A percentile compares a stretch with the other conserved stretches of the same genome.
phyloP scores from a whole-genome alignment of 2,113 vertebrate species.

The Scartelaos histophorus region DNA sequence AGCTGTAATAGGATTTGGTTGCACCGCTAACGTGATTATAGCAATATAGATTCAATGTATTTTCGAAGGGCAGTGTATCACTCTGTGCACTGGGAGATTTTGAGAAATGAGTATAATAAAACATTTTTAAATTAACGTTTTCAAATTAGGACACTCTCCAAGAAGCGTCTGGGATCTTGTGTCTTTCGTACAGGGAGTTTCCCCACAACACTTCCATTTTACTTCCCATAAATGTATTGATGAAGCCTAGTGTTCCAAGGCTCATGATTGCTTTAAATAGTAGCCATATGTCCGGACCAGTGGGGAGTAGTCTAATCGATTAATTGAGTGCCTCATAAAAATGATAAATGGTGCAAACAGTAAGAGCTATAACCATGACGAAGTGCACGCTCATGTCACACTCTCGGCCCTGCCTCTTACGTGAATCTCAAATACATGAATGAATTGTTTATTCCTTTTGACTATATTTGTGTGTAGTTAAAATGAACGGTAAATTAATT shows the following conservation, averaged over 20 bases:
- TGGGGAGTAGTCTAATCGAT: constrained; percentile 89
- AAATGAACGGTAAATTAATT: no score
- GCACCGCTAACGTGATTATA: constrained; percentile 67
- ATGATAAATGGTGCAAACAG: constrained; percentile 84
- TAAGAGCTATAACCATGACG: constrained; percentile 77
- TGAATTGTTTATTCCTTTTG: no score
- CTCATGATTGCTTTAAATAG: constrained; percentile 87
- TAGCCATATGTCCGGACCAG: constrained; percentile 83
- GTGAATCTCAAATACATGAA: no score
- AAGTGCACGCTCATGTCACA: constrained; percentile 62
- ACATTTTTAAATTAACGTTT: constrained; percentile 11
- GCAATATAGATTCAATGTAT: constrained; percentile 55
- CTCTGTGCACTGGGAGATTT: background rate
- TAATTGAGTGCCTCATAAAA: constrained; percentile 86
- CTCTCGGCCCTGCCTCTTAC: constrained; percentile 11
- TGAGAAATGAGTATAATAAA: constrained; percentile 23
- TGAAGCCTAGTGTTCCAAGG: constrained; percentile 76
- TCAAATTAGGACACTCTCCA: constrained; percentile 9
- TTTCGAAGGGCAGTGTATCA: constrained; percentile 34
- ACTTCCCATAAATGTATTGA: constrained; percentile 65
- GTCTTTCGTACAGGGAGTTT: constrained; percentile 7
- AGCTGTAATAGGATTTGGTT: constrained; percentile 70
- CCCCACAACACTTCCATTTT: constrained; percentile 21
- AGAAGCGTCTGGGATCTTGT: background rate
- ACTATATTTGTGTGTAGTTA: no score